A percentile compares a stretch with the other conserved stretches of the same genome.
These are phyloP conservation scores for Antechinus flavipes DNA, from an alignment of 2,113 vertebrate genomes.

Conservation along the genomic window DNA sequence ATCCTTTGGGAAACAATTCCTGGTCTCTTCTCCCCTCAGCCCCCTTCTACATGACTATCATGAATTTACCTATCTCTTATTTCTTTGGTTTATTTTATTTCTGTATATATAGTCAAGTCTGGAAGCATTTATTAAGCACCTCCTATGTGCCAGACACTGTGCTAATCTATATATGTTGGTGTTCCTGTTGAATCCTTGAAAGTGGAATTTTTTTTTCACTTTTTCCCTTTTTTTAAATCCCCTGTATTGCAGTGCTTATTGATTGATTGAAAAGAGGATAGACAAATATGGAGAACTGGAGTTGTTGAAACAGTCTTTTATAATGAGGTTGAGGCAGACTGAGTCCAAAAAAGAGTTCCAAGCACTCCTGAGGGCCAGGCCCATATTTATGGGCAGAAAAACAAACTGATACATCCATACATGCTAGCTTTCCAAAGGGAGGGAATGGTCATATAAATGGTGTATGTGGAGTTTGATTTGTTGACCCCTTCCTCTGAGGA, in stretches of 20 bases:
- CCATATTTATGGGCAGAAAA: neutral
- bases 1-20: neutral
- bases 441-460: neutral
- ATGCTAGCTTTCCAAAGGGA: neutral
- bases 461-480: neutral
- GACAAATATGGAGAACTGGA: neutral
- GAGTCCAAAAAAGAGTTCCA: neutral
- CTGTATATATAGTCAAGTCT: neutral
- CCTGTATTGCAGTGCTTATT: neutral
- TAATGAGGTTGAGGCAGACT: neutral
- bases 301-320: neutral
- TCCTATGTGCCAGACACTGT: neutral
- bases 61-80: neutral
- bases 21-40: neutral
- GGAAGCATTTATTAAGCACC: neutral
- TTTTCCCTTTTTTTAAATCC: neutral
- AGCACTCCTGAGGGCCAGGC: neutral
- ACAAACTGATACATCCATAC: neutral
- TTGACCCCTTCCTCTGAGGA: neutral
- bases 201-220: neutral
- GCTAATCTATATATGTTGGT: neutral
- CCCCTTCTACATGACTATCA: neutral
- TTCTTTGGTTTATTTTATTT: neutral
- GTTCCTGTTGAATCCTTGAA: neutral
- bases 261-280: neutral